Percentiles rank a stretch among this genome's conserved stretches.
Conservation (phyloP, 1,140 invertebrate species). For the Ceratosolen solmsi region DNA sequence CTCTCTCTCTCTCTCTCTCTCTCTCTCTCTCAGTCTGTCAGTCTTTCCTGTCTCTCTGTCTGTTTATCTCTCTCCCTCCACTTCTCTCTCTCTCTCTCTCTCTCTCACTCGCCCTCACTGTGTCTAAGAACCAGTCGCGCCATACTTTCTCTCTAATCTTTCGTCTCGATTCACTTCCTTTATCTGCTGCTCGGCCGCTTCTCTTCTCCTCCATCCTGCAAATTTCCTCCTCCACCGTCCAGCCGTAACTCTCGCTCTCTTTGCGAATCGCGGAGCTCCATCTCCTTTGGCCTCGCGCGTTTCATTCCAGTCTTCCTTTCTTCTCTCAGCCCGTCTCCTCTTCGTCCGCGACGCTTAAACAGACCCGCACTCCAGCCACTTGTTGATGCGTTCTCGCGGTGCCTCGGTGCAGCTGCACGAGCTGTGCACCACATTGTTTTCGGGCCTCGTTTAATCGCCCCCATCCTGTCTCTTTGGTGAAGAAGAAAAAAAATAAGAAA, state of each 20-base stretch:
- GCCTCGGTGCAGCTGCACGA: background rate
- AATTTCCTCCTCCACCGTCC: background rate
- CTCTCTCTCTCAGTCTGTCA: background rate
- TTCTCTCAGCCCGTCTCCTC: background rate
- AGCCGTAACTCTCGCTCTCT: conserved; percentile 27
- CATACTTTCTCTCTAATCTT: conserved; percentile 41
- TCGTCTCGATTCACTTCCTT: conserved; percentile 22
- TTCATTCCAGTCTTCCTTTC: background rate
- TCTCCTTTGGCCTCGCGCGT: background rate
- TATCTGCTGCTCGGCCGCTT: conserved; percentile 7
- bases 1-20: background rate
- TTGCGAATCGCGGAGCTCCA: conserved; percentile 3
- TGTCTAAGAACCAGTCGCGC: background rate
- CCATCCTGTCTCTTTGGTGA: background rate
- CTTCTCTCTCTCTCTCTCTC: background rate
- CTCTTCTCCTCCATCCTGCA: background rate
- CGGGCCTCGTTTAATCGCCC: background rate
- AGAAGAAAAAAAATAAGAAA: background rate
- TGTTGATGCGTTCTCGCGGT: conserved; percentile 34
- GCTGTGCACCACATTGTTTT: conserved; percentile 14
- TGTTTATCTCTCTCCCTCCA: too few relatives aligned
- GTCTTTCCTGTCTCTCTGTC: too few relatives aligned
- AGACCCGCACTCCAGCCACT: conserved; percentile 25
- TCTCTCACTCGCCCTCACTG: too few relatives aligned
- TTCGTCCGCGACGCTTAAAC: conserved; percentile 11